Evolutionary conservation across 2,113 vertebrate genomes (phyloP), one percentile per base, ranked within the genome.

Genomic region (Brachyhypopomus occidentalis): DNA sequence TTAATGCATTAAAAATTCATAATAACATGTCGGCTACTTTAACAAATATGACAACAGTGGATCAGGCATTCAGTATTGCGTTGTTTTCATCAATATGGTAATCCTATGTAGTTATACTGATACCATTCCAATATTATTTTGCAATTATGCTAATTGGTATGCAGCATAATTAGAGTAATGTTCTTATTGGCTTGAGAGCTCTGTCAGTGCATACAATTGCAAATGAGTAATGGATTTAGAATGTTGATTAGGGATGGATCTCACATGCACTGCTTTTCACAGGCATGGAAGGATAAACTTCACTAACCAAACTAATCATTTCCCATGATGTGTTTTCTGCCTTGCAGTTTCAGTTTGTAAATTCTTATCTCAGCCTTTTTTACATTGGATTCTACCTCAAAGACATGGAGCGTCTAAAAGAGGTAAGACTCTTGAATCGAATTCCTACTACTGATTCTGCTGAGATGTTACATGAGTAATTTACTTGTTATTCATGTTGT

Each of bases 371-470:
- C 93, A 98, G 97, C 94, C 97, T 98, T 94, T 98, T 98, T 95
- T 98, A 98, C 93, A 99, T 99, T 72, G 97, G 97, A 88, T 99
- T 99, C 97, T 99, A 99, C 97, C 97, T 99, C 97, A 98, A 97
- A 92, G 97, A 99, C 93, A 98, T 99, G 97, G 97, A 98, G 85
- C 95, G 97, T 66, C 93, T 99, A 77, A 99, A 98, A 90, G 97
- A 99, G 97, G 97, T 99, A 85, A 91, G 94, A 45, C 45, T 52
- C 45, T 14, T 14, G 12, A 12, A 52, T 2, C 45, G 2, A 1
- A 48, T 17, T 0, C 20, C 19, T 17, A 14, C 12, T 23, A 5
- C 12, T n/a, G n/a, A n/a, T 17, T 19, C 12, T 23, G 17, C 12
- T n/a, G n/a, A n/a, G n/a, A n/a, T n/a, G n/a, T n/a, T n/a, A n/a